These are phyloP conservation scores for Brassicogethes aeneus DNA, from an alignment of 2,888 invertebrate genomes.

Conservation along the genomic window DNA sequence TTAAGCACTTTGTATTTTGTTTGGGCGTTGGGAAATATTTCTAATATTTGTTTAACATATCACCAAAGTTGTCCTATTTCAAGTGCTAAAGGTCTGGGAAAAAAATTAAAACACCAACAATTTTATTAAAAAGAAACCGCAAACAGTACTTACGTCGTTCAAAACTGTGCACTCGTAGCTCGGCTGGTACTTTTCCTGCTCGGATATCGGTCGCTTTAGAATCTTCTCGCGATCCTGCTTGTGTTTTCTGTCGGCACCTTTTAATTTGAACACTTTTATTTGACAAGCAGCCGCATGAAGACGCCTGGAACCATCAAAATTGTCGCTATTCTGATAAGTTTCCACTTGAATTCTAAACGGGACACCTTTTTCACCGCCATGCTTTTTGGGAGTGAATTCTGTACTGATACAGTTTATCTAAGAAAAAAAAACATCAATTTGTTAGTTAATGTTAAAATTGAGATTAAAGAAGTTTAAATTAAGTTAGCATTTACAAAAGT, in stretches of 20 bases:
- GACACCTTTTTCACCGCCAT: conserved; percentile 96
- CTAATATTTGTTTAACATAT: too few relatives aligned
- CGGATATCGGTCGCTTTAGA: conserved; percentile 69
- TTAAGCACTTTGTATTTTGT: too few relatives aligned
- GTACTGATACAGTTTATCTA: conserved; percentile 94
- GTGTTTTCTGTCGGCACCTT: conserved; percentile 94
- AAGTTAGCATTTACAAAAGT: too few relatives aligned
- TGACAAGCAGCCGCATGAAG: conserved; percentile 93
- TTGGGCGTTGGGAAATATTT: too few relatives aligned
- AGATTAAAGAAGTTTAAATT: too few relatives aligned
- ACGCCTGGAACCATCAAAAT: conserved; percentile 45
- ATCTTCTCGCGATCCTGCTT: conserved; percentile 96
- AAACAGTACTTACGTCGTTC: conserved; percentile 73
- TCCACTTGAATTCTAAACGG: conserved; percentile 94
- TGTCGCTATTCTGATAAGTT: conserved; percentile 60
- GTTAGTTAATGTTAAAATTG: too few relatives aligned
- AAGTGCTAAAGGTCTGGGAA: too few relatives aligned
- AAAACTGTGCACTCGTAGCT: conserved; percentile 93
- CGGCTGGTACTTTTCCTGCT: conserved; percentile 89
- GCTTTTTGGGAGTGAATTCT: conserved; percentile 95
- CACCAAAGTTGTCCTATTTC: too few relatives aligned
- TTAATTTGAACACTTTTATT: conserved; percentile 88
- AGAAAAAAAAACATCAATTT: conserved; percentile 15
- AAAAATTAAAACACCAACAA: not conserved
- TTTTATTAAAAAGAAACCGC: too few relatives aligned